phyloP scores from a whole-genome alignment of 2,888 invertebrate genomes.

The Noctua comes region DNA sequence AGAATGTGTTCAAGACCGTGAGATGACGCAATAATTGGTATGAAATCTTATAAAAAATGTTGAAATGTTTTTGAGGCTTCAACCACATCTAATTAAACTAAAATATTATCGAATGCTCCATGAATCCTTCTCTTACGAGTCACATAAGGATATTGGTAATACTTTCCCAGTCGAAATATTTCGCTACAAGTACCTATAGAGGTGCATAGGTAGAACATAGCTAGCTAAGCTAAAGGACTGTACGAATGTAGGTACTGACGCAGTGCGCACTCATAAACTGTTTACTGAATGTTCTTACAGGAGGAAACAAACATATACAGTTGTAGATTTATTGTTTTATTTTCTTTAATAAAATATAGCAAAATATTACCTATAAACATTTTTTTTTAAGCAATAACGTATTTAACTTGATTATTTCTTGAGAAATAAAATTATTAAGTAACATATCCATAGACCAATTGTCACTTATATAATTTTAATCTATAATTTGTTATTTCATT shows the following conservation, averaged over 20 bases:
- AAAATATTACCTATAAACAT: neutral
- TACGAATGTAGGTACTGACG: slow-evolving; percentile 12
- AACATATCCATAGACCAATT: too few species aligned
- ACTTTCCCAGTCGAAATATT: neutral
- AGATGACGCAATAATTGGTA: too few species aligned
- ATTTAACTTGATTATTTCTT: neutral
- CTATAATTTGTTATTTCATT: too few species aligned
- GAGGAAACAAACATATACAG: neutral
- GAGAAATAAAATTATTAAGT: neutral
- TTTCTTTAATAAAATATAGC: neutral
- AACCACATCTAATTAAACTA: neutral
- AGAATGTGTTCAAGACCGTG: too few species aligned
- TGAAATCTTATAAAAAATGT: neutral
- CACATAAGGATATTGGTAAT: neutral
- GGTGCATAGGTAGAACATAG: neutral
- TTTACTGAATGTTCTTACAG: neutral
- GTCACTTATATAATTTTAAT: too few species aligned
- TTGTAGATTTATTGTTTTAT: neutral
- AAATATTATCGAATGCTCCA: neutral
- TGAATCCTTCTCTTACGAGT: neutral
- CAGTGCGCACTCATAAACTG: slow-evolving; percentile 39
- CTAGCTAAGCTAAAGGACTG: neutral
- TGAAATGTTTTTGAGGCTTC: neutral
- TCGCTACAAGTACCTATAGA: neutral
- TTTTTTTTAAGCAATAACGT: neutral